Base-by-base conservation (phyloP, 2,797 vertebrate genomes). In the Parambassis ranga region DNA sequence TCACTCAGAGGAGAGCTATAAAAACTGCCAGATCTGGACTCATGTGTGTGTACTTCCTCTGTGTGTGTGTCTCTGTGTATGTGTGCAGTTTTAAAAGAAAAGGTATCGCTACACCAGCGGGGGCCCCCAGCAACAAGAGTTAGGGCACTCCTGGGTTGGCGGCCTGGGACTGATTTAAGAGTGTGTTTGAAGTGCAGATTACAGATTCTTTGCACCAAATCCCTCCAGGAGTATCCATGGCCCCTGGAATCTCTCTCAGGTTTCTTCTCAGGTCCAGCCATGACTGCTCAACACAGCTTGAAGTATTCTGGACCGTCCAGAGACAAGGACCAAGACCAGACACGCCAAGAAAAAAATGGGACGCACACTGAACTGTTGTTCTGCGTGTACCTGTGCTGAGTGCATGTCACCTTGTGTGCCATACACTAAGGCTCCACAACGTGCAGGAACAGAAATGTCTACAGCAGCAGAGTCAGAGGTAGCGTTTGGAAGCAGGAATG, bases 161-260 rank as follows among this genome's bases (percentile, higher is more conserved):
- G 80, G 93, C 90, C 92, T 94, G 93, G 93, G 92, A 92, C 91
- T 94, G 91, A 93, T 94, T 94, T 93, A 93, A 90, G 91, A 90
- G 90, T 71, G 87, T 89, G 91, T 94, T 93, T 93, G 92, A 93
- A 93, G 92, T 93, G 89, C 88, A 94, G 91, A 93, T 93, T 92
- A 92, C 88, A 88, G 92, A 92, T 92, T 93, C 91, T 92, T 92
- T 92, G 88, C 91, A 91, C 90, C 88, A 94, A 93, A 92, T 94
- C 92, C 93, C 93, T 92, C 63, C 85, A 93, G 93, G 93, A 94
- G 92, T 94, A 94, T 94, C 91, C 66, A 88, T 93, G 89, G 89
- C 92, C 89, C 88, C 87, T 91, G 91, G 91, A 94, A 93, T 92
- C 91, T 92, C 90, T 92, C 92, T 93, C 91, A 88, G 87, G 90